Base-by-base conservation (phyloP, 2,888 invertebrate genomes). In the Mythimna albipuncta region DNA sequence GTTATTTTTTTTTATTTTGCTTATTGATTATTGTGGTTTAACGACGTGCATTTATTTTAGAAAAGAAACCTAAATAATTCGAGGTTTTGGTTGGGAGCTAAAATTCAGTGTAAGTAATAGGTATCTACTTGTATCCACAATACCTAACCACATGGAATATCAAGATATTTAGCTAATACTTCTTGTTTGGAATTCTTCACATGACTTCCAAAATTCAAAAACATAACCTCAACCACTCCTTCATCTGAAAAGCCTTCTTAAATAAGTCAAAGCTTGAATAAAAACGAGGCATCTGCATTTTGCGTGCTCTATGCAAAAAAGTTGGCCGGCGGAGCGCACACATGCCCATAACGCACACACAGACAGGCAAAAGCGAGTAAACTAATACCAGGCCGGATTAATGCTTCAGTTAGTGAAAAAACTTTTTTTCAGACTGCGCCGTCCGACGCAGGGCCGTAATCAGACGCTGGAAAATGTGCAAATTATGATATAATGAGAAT, bases 341-440 rank as follows among this genome's bases (percentile, higher is more conserved):
- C 95, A 93, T 88, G 89, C 89, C 87, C 63, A 79, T 62, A 66
- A 82, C 84, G 76, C 89, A 89, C 93, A 91, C 94, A 94, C 90
- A 93, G 90, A 86, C 89, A 85, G 90, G 93, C 92, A 92, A 94
- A 93, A 94, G 95, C 94, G 94, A 92, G 96, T 96, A 96, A 96
- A 96, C 96, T 96, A 96, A 96, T 96, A 96, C 96, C 95, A 90
- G 94, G 93, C 94, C 93, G 95, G 96, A 96, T 96, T 96, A 96
- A 96, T 96, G 96, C 96, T 96, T 96, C 96, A 96, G 96, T 96
- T 96, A 96, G 96, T 96, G 96, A 96, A 96, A 96, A 96, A 96
- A 95, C 93, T 95, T 96, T 96, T 94, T 96, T 96, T 96, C 96
- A 96, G 96, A 92, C 94, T 94, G 92, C 95, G 93, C 95, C 95